Evolutionary conservation across 2,113 vertebrate species (phyloP).

Genomic region (Oryctolagus cuniculus): DNA sequence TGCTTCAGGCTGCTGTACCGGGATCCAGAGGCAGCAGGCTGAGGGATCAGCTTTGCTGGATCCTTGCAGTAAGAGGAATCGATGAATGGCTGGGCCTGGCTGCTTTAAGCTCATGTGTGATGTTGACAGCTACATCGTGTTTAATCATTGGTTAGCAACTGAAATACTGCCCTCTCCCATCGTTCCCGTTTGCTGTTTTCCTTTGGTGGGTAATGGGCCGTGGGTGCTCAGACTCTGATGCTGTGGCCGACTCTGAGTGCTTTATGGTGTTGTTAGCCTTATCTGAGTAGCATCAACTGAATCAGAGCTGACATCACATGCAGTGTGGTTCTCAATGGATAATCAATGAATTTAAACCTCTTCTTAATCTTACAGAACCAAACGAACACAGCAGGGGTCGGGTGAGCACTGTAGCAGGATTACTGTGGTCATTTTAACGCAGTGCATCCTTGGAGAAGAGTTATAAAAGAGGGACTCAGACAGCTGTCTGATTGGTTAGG

Average conservation of each 20-base stretch:
- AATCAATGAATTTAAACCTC: constrained; percentile 4
- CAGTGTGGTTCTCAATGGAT: constrained; percentile 35
- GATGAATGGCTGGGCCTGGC: neutral
- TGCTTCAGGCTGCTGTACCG: neutral
- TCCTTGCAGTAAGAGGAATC: neutral
- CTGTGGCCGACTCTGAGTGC: constrained; percentile 38
- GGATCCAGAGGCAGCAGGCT: neutral
- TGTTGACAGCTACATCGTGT: constrained; percentile 63
- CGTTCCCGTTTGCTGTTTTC: constrained; percentile 35
- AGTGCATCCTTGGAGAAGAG: neutral
- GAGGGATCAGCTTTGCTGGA: too few relatives aligned
- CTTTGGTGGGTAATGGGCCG: neutral
- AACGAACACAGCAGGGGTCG: neutral
- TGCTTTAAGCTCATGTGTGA: constrained; percentile 11
- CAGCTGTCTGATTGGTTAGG: neutral
- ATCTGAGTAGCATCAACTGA: constrained; percentile 46
- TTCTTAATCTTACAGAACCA: constrained; percentile 23
- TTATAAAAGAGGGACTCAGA: neutral
- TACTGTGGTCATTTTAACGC: neutral
- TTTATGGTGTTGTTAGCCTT: constrained; percentile 67
- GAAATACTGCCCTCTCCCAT: constrained; percentile 34
- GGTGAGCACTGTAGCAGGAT: neutral
- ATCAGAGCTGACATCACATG: neutral
- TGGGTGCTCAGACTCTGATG: constrained; percentile 27
- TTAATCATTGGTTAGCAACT: constrained; percentile 62